Evolutionary conservation across 2,888 invertebrate species (phyloP).

Genomic region (Bugula neritina): DNA sequence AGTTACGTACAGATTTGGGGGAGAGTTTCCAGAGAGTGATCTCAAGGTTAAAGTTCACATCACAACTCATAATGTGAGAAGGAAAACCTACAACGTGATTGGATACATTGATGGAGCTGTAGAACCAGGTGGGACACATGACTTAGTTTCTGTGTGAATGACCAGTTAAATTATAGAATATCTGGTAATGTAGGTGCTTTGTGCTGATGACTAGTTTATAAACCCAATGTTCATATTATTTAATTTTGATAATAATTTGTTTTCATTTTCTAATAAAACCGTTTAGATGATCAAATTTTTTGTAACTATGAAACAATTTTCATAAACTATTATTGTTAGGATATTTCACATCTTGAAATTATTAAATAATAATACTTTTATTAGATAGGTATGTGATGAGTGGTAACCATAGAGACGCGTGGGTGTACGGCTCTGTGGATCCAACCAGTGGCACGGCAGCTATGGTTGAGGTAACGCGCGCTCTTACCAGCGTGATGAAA

Average conservation of each 20-base stretch:
- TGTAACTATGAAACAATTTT: no score
- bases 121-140: conserved; percentile 45
- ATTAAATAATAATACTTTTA: no score
- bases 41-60: conserved; percentile 31
- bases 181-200: no score
- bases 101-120: conserved; percentile 46
- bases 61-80: conserved; percentile 30
- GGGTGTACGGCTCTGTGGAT: conserved; percentile 56
- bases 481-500: conserved; percentile 42
- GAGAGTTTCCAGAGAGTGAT: conserved; percentile 35
- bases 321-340: no score
- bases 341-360: no score
- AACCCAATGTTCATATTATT: no score
- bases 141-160: no score
- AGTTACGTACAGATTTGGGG: conserved; percentile 43
- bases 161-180: no score
- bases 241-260: no score
- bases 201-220: no score
- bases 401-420: conserved; percentile 59
- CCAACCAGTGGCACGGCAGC: conserved; percentile 57
- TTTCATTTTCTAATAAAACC: no score
- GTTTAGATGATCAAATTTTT: no score
- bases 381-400: conserved; percentile 56
- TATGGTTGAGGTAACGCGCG: conserved; percentile 55
- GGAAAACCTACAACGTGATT: conserved; percentile 45